Base-by-base conservation (phyloP, 2,888 invertebrate species). In the Dicroscelio sp. region DNA sequence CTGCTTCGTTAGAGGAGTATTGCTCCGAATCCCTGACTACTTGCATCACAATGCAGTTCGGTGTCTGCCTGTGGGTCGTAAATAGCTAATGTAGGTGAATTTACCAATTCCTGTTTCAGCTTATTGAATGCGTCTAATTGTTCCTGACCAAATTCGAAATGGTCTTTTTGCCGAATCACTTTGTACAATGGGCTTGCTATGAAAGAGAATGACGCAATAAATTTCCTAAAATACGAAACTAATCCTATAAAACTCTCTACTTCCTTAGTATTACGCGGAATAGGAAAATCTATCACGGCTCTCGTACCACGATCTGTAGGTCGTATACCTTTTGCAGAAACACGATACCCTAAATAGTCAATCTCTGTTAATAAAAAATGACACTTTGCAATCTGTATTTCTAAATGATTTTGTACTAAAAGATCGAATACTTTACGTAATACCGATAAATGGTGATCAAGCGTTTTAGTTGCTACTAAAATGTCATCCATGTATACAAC, bases 261-360 rank as follows among this genome's bases (percentile, higher is more conserved):
- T 0, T 52, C 73, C 48, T 73, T 88, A 12, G 48, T 27, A 23
- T 38, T 35, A n/a, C 20, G 75, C 0, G 96, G 96, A 20, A 31
- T 67, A n/a, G 94, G 94, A 79, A 95, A 95, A 27, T 95, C 73
- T 35, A 67, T 6, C 0, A 96, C 93, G 2, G 95, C 94, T 6
- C 83, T 38, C 6, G 94, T 92, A 90, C 96, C 96, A 1, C 60
- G 58, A 1, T 67, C 25, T 20, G 95, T 95, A 1, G 96, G 96
- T 48, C 90, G 67, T 0, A 96, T 89, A 0, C 95, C 95, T 0
- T 89, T 43, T 25, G 38, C 85, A n/a, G 92, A 93, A 31, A 96
- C 93, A 79, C 95, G 94, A 30, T 94, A 94, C 0, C 96, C 96
- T 12, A 96, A 89, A 85, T 95, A 96, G 10, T 95, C 94, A 14